Percentiles rank a stretch among this genome's conserved stretches.
phyloP scores from a whole-genome alignment of 1,140 invertebrate genomes.

The Magallana ariakensis region DNA sequence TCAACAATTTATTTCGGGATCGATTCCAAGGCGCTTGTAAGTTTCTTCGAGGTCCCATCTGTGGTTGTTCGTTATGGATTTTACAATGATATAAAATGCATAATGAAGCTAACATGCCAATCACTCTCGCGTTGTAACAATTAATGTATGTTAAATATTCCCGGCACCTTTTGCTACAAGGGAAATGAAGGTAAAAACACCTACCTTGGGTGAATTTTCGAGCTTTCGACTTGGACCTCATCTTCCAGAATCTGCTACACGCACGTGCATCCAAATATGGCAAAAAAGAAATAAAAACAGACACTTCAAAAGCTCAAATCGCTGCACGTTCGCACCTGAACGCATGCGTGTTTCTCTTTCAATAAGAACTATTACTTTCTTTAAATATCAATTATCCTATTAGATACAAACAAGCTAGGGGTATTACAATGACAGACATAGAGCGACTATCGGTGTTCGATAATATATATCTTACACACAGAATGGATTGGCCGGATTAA shows the following conservation, averaged over 20 bases:
- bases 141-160: conserved; percentile 35
- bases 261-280: conserved; percentile 32
- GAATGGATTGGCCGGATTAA: conserved; percentile 25
- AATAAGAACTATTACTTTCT: conserved; percentile 37
- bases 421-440: conserved; percentile 29
- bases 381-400: conserved; percentile 39
- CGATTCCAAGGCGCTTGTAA: background rate
- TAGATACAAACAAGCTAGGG: conserved; percentile 29
- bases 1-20: conserved; percentile 1
- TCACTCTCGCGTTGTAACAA: background rate
- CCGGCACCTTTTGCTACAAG: background rate
- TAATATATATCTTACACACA: conserved; percentile 20
- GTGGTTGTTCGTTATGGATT: background rate
- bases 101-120: conserved; percentile 14
- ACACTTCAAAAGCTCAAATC: conserved; percentile 29
- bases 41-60: conserved; percentile 11
- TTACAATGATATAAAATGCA: conserved; percentile 37
- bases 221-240: conserved; percentile 24
- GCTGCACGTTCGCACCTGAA: conserved; percentile 34
- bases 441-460: conserved; percentile 16
- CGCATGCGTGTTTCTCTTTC: conserved; percentile 35
- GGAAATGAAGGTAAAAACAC: conserved; percentile 29
- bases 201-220: conserved; percentile 27
- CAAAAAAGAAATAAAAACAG: conserved; percentile 25
- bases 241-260: conserved; percentile 6